phyloP scores from a whole-genome alignment of 2,888 invertebrate species.

The Megaustenia siamemsis region DNA sequence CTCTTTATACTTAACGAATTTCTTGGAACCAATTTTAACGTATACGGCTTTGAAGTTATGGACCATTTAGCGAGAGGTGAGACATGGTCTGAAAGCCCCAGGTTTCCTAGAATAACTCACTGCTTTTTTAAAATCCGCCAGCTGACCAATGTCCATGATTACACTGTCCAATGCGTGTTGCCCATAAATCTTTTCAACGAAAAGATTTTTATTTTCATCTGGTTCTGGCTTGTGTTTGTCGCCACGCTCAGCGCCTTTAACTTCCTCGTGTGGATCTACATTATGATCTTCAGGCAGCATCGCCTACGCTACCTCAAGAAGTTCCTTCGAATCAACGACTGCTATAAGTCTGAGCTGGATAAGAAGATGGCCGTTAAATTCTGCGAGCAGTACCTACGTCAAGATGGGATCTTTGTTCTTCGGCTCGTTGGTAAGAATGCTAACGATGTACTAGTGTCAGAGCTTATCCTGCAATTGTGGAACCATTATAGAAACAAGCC shows the following conservation, averaged over 20 bases:
- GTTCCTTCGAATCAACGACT: conserved; percentile 75
- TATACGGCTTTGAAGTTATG: conserved; percentile 81
- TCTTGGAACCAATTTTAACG: conserved; percentile 80
- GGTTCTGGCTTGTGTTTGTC: conserved; percentile 82
- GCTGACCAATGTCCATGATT: conserved; percentile 81
- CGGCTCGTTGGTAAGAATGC: conserved; percentile 80
- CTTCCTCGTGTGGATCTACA: conserved; percentile 80
- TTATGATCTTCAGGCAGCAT: conserved; percentile 75
- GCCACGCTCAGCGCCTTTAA: conserved; percentile 80
- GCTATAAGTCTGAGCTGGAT: conserved; percentile 76
- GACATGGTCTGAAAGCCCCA: conserved; percentile 77
- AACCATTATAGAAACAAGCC: conserved; percentile 77
- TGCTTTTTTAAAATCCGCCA: conserved; percentile 81
- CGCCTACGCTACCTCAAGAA: conserved; percentile 77
- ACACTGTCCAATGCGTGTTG: conserved; percentile 80
- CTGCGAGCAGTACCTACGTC: conserved; percentile 78
- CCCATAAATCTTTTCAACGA: conserved; percentile 78
- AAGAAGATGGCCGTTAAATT: conserved; percentile 77
- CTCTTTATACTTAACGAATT: conserved; percentile 81
- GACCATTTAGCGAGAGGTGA: conserved; percentile 80
- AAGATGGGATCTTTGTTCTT: conserved; percentile 79
- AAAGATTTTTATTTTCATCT: conserved; percentile 81
- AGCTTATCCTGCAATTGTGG: conserved; percentile 79
- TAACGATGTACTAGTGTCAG: conserved; percentile 79
- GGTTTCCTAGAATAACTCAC: conserved; percentile 79